Conservation (phyloP, 2,113 vertebrate species). For the Megaceryle maxima region DNA sequence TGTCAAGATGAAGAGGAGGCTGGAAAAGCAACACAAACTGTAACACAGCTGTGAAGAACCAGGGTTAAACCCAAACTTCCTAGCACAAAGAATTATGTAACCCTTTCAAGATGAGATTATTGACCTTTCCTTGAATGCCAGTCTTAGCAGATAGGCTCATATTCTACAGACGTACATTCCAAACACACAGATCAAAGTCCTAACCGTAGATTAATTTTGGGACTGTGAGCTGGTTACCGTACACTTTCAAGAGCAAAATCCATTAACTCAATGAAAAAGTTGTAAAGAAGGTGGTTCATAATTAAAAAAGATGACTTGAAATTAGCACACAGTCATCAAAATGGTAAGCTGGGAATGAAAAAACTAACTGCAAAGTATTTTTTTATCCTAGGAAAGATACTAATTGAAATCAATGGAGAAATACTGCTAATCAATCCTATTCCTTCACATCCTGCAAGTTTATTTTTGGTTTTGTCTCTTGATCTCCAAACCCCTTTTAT, state of each 20-base stretch:
- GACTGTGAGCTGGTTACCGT: background rate
- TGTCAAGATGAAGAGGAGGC: background rate
- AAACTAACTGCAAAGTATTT: background rate
- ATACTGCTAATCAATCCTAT: background rate
- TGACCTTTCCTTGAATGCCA: background rate
- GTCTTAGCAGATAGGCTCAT: background rate
- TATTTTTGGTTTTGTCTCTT: background rate
- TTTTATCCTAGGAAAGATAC: background rate
- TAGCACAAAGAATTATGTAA: background rate
- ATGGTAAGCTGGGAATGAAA: background rate
- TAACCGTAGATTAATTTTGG: background rate
- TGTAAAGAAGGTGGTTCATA: background rate
- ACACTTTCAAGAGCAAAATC: background rate
- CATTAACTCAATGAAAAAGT: background rate
- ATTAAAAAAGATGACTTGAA: background rate
- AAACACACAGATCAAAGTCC: background rate
- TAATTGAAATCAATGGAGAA: background rate
- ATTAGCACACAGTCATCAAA: background rate
- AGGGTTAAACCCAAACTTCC: background rate
- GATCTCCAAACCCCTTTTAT: background rate
- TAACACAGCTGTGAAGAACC: background rate
- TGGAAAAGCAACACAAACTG: background rate
- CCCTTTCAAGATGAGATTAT: background rate
- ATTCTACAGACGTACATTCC: background rate
- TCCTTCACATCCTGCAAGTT: background rate